A percentile compares a stretch with the other conserved stretches of the same genome.
These are phyloP conservation scores for Hippocampus guttulatus DNA, from an alignment of 2,113 vertebrate genomes.

Conservation along the genomic window DNA sequence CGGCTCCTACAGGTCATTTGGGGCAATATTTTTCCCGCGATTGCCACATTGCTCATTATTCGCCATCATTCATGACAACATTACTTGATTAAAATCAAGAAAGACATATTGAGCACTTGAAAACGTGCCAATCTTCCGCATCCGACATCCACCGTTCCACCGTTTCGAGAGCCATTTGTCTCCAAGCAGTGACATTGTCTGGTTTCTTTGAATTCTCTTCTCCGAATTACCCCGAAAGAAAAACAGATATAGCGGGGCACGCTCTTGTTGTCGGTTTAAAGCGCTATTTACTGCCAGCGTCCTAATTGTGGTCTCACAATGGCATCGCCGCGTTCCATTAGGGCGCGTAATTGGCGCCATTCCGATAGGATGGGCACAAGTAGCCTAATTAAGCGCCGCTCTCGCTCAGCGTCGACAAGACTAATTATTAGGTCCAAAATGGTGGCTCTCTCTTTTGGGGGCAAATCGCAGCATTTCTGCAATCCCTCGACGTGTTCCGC, in stretches of 20 bases:
- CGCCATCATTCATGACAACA: no score
- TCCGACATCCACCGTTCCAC: constrained; percentile 17
- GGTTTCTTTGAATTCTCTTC: neutral
- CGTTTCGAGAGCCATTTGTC: no score
- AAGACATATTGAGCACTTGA: no score
- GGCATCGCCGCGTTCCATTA: constrained; percentile 75
- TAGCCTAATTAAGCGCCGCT: constrained; percentile 77
- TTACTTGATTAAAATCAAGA: no score
- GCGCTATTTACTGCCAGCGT: constrained; percentile 74
- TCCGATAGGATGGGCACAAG: constrained; percentile 79
- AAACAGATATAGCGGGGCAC: constrained; percentile 48
- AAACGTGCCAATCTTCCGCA: constrained; percentile 5
- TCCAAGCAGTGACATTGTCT: no score
- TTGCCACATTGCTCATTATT: no score
- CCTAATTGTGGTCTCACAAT: constrained; percentile 78
- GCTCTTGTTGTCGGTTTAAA: constrained; percentile 70
- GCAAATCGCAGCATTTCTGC: constrained; percentile 48
- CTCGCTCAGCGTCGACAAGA: constrained; percentile 68
- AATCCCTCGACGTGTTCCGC: constrained; percentile 18
- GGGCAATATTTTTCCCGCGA: no score
- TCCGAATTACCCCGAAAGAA: constrained; percentile 5
- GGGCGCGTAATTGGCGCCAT: constrained; percentile 80
- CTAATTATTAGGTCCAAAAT: constrained; percentile 76
- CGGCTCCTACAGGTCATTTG: no score
- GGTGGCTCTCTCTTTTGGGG: constrained; percentile 38